Conservation (phyloP, 2,797 vertebrate species). For the Characodon lateralis region DNA sequence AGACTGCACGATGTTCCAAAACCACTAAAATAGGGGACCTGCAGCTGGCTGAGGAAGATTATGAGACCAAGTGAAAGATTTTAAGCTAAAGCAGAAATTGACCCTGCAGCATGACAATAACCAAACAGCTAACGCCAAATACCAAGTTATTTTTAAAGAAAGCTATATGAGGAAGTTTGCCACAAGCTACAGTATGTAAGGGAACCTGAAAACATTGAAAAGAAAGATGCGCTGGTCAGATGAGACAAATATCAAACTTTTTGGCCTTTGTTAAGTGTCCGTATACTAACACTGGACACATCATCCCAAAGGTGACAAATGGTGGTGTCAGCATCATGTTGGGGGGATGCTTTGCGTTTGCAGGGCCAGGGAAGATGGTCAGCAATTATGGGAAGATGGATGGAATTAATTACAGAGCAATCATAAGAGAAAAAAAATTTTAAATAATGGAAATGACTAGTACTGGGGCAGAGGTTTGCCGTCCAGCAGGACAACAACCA, state of each 20-base stretch:
- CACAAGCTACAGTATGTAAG: no score
- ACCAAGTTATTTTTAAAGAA: no score
- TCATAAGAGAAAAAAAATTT: not conserved
- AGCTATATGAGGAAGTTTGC: no score
- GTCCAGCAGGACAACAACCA: not conserved
- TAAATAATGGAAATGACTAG: not conserved
- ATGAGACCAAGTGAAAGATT: no score
- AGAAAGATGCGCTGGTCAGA: no score
- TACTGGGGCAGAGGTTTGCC: not conserved
- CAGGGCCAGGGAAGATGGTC: not conserved
- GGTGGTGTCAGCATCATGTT: not conserved
- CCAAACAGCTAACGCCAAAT: no score
- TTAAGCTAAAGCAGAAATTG: no score
- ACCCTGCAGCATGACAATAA: no score
- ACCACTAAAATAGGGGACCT: not conserved
- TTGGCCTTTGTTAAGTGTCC: no score
- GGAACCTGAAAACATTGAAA: no score
- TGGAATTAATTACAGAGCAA: not conserved
- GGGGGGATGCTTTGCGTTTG: not conserved
- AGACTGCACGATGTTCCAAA: not conserved
- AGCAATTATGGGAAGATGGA: not conserved
- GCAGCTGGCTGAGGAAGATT: not conserved
- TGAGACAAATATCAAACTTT: no score
- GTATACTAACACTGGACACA: not conserved
- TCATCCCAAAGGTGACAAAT: not conserved